Conservation (phyloP, 92 coral and sea anemone species). For the Montipora capitata region DNA sequence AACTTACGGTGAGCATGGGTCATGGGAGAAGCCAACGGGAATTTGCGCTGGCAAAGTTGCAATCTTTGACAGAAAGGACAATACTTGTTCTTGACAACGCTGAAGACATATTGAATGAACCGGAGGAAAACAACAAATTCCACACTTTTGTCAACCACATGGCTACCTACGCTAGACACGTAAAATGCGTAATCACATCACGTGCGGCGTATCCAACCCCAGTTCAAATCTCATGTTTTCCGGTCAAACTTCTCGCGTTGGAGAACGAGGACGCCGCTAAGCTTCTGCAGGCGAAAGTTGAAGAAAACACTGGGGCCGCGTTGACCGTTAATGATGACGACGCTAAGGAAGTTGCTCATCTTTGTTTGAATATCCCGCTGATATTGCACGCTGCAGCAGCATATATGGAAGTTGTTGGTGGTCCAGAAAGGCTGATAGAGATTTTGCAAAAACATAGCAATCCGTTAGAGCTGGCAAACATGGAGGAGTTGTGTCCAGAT, state of each 20-base stretch:
- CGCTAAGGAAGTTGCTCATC: slow-evolving; percentile 61
- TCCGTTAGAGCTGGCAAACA: slow-evolving; percentile 31
- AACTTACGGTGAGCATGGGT: slow-evolving; percentile 30
- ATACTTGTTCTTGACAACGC: slow-evolving; percentile 68
- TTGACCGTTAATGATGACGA: slow-evolving; percentile 42
- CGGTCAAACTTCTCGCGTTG: slow-evolving; percentile 49
- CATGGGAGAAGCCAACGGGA: slow-evolving; percentile 12
- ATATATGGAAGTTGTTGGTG: slow-evolving; percentile 43
- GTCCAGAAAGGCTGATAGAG: slow-evolving; percentile 50
- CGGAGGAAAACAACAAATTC: slow-evolving; percentile 27
- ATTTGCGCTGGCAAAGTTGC: slow-evolving; percentile 32
- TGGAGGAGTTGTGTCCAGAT: slow-evolving; percentile 64
- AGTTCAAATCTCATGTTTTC: slow-evolving; percentile 10
- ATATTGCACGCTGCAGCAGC: slow-evolving; percentile 75
- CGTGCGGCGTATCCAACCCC: slow-evolving; percentile 37
- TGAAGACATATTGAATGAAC: slow-evolving; percentile 48
- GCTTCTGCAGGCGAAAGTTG: slow-evolving; percentile 28
- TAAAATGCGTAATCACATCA: slow-evolving; percentile 67
- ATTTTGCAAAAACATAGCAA: slow-evolving; percentile 41
- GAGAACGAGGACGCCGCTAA: slow-evolving; percentile 21
- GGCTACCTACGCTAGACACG: slow-evolving; percentile 41
- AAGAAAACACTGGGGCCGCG: slow-evolving; percentile 1
- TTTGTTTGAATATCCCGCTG: slow-evolving; percentile 64
- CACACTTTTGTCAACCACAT: slow-evolving; percentile 54
- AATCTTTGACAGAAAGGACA: slow-evolving; percentile 16